Conservation (phyloP, 2,797 vertebrate species). For the Podarcis siculus region DNA sequence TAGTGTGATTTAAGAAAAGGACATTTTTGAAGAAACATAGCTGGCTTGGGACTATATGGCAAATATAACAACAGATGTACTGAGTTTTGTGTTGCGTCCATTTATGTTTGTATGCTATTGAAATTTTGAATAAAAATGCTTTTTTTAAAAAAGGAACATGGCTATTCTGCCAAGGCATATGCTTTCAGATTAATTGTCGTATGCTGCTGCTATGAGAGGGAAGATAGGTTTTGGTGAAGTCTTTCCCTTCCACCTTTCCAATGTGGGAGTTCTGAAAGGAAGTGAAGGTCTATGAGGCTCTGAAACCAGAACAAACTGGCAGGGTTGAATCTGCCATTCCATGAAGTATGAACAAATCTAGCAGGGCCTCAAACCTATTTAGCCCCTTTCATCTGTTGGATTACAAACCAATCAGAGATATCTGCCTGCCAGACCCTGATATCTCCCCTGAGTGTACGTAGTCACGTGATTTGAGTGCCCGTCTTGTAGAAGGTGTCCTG, state of each 20-base stretch:
- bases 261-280: background rate
- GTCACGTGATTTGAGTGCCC: too few relatives aligned
- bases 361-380: background rate
- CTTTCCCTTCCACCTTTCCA: background rate
- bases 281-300: background rate
- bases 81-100: too few relatives aligned
- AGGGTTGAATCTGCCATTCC: background rate
- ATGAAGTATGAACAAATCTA: background rate
- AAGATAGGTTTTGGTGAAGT: background rate
- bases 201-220: background rate
- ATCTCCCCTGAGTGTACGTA: background rate
- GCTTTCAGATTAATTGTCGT: background rate
- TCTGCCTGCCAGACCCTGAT: background rate
- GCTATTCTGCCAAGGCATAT: background rate
- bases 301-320: background rate
- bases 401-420: background rate
- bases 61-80: too few relatives aligned
- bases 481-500: background rate
- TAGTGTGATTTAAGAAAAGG: background rate
- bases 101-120: too few relatives aligned
- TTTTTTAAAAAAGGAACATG: background rate
- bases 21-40: background rate
- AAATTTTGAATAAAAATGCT: too few relatives aligned
- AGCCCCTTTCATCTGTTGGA: background rate
- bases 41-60: too few relatives aligned